Evolutionary conservation across 1,140 invertebrate genomes (phyloP).

Genomic region (Zaprionus kolodkinae): DNA sequence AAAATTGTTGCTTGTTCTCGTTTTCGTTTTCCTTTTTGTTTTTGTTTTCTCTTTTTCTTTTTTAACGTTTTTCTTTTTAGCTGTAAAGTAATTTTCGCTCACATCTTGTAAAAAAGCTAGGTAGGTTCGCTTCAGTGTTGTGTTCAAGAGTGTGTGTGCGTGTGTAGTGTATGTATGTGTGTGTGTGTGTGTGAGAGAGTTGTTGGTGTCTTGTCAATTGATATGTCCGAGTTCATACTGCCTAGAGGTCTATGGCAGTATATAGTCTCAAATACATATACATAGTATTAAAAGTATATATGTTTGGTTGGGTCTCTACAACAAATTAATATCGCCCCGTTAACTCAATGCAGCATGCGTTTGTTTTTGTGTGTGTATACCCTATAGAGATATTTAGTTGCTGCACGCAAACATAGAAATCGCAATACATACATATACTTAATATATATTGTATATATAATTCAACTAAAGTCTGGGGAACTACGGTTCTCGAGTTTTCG

Average conservation of each 20-base stretch:
- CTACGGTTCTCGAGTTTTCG: conserved; percentile 14
- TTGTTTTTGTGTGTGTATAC: neutral
- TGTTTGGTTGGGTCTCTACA: conserved; percentile 49
- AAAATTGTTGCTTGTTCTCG: conserved; percentile 72
- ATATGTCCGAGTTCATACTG: conserved; percentile 80
- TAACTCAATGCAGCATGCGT: neutral
- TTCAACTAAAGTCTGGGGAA: conserved; percentile 22
- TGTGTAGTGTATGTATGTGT: conserved; percentile 24
- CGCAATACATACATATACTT: conserved; percentile 53
- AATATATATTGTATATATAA: conserved; percentile 43
- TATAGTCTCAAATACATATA: conserved; percentile 82
- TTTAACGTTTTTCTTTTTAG: conserved; percentile 20
- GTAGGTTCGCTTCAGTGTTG: conserved; percentile 77
- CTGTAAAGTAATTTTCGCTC: conserved; percentile 77
- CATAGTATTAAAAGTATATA: conserved; percentile 73
- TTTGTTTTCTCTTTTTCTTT: conserved; percentile 19
- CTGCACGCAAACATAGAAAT: conserved; percentile 68
- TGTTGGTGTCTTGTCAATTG: conserved; percentile 73
- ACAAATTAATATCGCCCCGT: conserved; percentile 37
- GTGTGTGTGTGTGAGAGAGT: conserved; percentile 39
- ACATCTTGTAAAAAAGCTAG: conserved; percentile 79
- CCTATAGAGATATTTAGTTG: conserved; percentile 23
- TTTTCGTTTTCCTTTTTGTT: conserved; percentile 17
- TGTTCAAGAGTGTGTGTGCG: conserved; percentile 34
- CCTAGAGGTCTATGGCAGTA: conserved; percentile 65